Evolutionary conservation across 2,888 invertebrate genomes (phyloP).

Genomic region (Heliconius hortense): DNA sequence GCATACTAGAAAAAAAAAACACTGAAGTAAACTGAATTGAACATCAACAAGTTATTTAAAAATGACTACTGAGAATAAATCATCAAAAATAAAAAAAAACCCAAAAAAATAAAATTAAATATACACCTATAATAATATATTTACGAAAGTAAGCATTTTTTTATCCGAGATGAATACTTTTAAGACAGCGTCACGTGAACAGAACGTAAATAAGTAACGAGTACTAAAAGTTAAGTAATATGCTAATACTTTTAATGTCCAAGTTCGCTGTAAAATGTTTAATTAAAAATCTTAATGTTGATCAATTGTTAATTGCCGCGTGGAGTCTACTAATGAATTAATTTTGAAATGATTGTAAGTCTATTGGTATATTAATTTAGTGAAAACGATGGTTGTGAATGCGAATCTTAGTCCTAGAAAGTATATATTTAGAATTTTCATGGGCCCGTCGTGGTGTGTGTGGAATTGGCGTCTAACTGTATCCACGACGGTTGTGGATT

Average conservation of each 20-base stretch:
- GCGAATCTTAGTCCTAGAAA: no score
- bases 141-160: neutral
- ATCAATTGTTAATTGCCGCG: slow-evolving; percentile 4
- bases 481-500: no score
- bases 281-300: slow-evolving; percentile 18
- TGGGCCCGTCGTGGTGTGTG: neutral
- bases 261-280: slow-evolving; percentile 4
- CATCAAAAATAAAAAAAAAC: no score
- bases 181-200: slow-evolving; percentile 24
- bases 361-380: neutral
- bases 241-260: slow-evolving; percentile 24
- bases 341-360: neutral
- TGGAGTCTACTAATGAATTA: neutral
- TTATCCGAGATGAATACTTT: neutral
- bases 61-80: no score
- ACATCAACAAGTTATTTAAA: no score
- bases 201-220: slow-evolving; percentile 18
- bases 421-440: no score
- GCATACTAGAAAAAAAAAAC: no score
- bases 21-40: no score
- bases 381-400: neutral
- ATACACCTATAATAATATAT: neutral
- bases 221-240: slow-evolving; percentile 16
- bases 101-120: neutral
- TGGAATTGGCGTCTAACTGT: neutral